Conservation (phyloP, 2,888 invertebrate species). For the Drosophila anomalata region DNA sequence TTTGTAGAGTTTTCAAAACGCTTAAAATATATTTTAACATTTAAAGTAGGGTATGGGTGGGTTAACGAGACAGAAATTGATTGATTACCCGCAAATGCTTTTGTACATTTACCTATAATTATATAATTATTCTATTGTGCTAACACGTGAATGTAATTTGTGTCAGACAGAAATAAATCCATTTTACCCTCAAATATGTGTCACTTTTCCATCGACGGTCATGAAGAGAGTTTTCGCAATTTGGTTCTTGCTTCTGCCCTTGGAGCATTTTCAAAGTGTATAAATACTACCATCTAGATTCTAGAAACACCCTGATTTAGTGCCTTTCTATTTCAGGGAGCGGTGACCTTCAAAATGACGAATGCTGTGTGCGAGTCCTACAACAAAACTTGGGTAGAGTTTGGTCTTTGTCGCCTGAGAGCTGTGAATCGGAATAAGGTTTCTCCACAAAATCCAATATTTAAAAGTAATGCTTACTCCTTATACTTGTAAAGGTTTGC, state of each 20-base stretch:
- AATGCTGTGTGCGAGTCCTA: slow-evolving; percentile 53
- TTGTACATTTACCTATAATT: slow-evolving; percentile 1
- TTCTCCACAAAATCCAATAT: neutral
- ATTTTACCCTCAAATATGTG: neutral
- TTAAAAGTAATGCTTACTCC: neutral
- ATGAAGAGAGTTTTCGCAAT: slow-evolving; percentile 17
- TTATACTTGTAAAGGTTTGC: slow-evolving; percentile 2
- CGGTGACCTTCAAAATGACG: slow-evolving; percentile 45
- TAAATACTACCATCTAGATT: neutral
- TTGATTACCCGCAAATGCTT: slow-evolving; percentile 26
- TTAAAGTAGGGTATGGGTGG: slow-evolving; percentile 4
- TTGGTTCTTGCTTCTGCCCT: slow-evolving; percentile 1
- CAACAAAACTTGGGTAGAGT: slow-evolving; percentile 50
- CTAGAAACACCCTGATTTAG: neutral
- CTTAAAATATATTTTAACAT: neutral
- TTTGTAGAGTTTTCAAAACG: neutral
- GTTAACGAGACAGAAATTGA: slow-evolving; percentile 19
- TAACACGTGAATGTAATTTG: slow-evolving; percentile 7
- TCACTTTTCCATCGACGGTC: slow-evolving; percentile 4
- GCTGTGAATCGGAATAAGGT: slow-evolving; percentile 47
- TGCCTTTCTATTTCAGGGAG: slow-evolving; percentile 2
- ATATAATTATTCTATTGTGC: slow-evolving; percentile 3
- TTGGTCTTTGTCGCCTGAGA: slow-evolving; percentile 41
- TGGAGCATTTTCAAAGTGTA: slow-evolving; percentile 6
- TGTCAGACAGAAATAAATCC: neutral